phyloP scores from a whole-genome alignment of 2,113 vertebrate genomes.

The Chloropsis hardwickii region DNA sequence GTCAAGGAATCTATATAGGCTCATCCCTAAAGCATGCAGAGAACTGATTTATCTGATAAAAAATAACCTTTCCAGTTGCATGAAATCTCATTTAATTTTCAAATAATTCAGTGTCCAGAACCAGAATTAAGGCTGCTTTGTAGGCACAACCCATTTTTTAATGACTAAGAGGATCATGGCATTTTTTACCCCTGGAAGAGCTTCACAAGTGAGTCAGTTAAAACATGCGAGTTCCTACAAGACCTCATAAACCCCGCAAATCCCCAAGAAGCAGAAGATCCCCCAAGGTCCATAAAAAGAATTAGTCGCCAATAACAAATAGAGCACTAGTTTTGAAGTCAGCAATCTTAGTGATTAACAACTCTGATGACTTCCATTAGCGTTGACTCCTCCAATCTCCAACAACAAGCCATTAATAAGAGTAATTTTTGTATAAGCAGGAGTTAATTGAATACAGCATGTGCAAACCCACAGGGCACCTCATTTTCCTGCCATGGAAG shows the following conservation, averaged over 20 bases:
- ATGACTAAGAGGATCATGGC: background rate
- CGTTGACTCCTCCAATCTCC: background rate
- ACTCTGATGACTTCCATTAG: conserved; percentile 12
- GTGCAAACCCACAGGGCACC: background rate
- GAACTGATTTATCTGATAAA: background rate
- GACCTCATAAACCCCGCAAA: background rate
- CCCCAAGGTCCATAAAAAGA: background rate
- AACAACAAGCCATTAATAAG: conserved; percentile 27
- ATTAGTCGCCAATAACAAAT: background rate
- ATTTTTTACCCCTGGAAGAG: background rate
- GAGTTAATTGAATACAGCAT: background rate
- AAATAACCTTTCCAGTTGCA: background rate
- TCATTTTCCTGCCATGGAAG: background rate
- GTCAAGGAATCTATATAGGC: background rate
- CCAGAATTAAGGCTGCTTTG: background rate
- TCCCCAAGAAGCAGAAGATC: background rate
- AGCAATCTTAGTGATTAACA: background rate
- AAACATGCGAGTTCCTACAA: background rate
- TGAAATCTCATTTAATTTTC: conserved; percentile 27
- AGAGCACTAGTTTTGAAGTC: conserved; percentile 10
- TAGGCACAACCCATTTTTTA: background rate
- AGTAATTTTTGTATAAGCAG: conserved; percentile 1
- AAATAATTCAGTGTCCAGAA: background rate
- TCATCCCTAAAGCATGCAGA: background rate
- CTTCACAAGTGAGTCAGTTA: background rate